Evolutionary conservation across 2,797 vertebrate genomes (phyloP), one percentile per base, ranked within the genome.

Genomic region (Sebastes jordani): DNA sequence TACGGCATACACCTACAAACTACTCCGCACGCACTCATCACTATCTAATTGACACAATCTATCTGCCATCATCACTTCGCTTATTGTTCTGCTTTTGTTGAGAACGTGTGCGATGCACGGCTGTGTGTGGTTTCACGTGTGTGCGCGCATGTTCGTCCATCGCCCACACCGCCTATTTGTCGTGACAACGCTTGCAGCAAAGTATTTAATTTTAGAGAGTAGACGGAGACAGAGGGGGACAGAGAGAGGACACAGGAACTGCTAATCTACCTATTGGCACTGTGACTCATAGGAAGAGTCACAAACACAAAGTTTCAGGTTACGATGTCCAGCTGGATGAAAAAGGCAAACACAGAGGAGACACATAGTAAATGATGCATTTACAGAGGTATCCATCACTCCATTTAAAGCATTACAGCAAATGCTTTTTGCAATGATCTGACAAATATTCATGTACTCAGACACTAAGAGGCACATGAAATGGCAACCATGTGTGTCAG

Each of bases 181-280:
- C 82, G 52, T 89, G 89, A 90, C 85, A 82, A 71, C 27, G 81
- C 86, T 81, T 6, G 59, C 38, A 85, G 84, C 69, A 6, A 4
- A 20, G 63, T 63, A 63, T 74, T 82, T 88, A 82, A 89, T 86
- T 88, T 90, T 83, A 91, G 84, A 89, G 76, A 42, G 22, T 23
- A 34, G 23, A 65, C 10, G 6, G 30, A 78, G 54, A 81, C 38
- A 46, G 11, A 75, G 27, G 63, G 7, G 56, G 62, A 86, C 32
- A 74, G 27, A 66, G n/a, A 76, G 56, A 83, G 32, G 52, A 84
- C 72, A 74, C n/a, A 66, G 63, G 69, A 66, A 84, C 20, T 68
- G 85, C 71, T 85, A 81, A 90, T 76, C 69, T 64, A 74, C 64
- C 59, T 34, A 23, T 16, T 81, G 83, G 76, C 82, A 18, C 18